Evolutionary conservation across 2,797 vertebrate species (phyloP), one percentile per base, ranked within the genome.

Genomic region (Arvicola amphibius): DNA sequence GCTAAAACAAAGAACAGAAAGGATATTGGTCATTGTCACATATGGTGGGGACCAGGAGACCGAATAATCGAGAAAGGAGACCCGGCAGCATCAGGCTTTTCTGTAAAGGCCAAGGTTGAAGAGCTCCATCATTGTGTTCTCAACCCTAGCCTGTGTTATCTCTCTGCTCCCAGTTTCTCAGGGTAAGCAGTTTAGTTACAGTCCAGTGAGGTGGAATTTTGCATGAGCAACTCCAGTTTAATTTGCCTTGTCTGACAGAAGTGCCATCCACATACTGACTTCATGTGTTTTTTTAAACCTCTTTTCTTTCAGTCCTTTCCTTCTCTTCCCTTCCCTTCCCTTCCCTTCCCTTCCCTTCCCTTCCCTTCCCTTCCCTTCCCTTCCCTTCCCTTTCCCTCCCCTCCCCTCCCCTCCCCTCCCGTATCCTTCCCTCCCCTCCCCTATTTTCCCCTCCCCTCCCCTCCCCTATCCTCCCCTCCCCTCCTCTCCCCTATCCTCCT

Each of bases 181-280:
- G 81, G 27, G 73, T 87, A 91, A 91, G 23, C 71, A 80, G 73
- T 53, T 86, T 71, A 91, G 27, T 63, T 73, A 79, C 74, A 71
- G 80, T 43, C 79, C 85, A 67, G 5, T 94, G 81, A 79, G 37
- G 63, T 73, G n/a, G 65, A 86, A 61, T 32, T 53, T 91, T 63
- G 40, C 88, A 78, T 34, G 51, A 51, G 5, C 32, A 40, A 71
- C 61, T 94, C 88, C 34, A 87, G 87, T 91, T 86, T 79, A 76
- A 73, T 79, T 69, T 73, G 43, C n/a, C 65, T 34, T 65, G 53
- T 40, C 43, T 87, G 81, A 19, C 27, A 78, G 65, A n/a, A 53
- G 32, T 59, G 67, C 29, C 83, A 6, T 27, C 43, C 10, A 69
- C 48, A 19, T 56, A 40, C 67, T 32, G 67, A 7, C 67, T 56